Percentiles rank a stretch among this genome's conserved stretches.
These are phyloP conservation scores for Elaphurus davidianus DNA, from an alignment of 2,113 vertebrate genomes.

Conservation along the genomic window DNA sequence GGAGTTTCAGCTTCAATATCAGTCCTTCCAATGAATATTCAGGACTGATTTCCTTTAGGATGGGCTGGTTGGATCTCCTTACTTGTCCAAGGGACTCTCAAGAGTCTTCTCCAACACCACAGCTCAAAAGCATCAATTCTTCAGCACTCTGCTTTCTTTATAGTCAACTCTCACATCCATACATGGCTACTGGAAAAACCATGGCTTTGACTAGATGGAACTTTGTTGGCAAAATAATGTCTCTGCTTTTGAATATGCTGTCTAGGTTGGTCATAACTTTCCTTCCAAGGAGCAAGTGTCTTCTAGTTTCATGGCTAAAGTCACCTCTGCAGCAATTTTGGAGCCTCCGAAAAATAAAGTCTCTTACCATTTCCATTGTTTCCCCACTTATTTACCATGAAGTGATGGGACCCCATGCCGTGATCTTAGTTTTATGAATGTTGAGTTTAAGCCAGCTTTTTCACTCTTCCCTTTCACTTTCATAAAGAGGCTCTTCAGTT, in stretches of 20 bases:
- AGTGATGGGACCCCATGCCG: fast-evolving
- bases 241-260: neutral
- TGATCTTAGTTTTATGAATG: neutral
- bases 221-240: neutral
- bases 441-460: neutral
- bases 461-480: neutral
- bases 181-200: neutral
- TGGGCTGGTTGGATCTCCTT: neutral
- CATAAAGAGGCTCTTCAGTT: neutral
- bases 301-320: neutral
- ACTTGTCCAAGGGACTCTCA: neutral
- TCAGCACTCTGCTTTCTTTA: neutral
- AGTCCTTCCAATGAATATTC: neutral
- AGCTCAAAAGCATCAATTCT: neutral
- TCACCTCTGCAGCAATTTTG: neutral
- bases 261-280: neutral
- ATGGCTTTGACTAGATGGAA: neutral
- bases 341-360: neutral
- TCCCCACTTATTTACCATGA: neutral
- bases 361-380: neutral
- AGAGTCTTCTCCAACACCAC: neutral
- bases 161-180: neutral
- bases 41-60: neutral
- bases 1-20: neutral
- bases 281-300: neutral